Percentiles rank a stretch among this genome's conserved stretches.
These are phyloP conservation scores for Ichneumon xanthorius DNA, from an alignment of 2,888 invertebrate species.

Conservation along the genomic window DNA sequence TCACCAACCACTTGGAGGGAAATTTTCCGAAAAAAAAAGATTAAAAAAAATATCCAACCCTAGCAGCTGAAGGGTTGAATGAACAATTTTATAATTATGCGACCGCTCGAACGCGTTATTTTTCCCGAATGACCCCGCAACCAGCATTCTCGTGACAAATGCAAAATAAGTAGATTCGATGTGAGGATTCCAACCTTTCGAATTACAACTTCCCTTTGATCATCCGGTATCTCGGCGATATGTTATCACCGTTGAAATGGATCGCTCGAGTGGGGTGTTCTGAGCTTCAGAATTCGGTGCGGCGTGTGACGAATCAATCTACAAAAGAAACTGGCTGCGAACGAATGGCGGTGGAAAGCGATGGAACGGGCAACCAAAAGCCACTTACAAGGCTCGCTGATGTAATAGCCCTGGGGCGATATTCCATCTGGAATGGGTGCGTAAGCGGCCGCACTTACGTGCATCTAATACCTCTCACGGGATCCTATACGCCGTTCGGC, in stretches of 20 bases:
- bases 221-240: neutral
- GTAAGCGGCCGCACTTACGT: constrained; percentile 69
- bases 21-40: neutral
- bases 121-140: too few relatives aligned
- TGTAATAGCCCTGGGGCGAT: constrained; percentile 63
- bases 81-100: too few relatives aligned
- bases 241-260: neutral
- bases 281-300: constrained; percentile 7
- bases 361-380: constrained; percentile 54
- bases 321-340: constrained; percentile 5
- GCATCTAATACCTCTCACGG: constrained; percentile 67
- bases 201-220: constrained; percentile 2
- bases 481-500: constrained; percentile 38
- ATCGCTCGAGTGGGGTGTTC: neutral
- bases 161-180: neutral
- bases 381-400: constrained; percentile 68
- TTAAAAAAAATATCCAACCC: neutral
- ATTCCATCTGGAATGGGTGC: constrained; percentile 56
- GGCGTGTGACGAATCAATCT: constrained; percentile 12
- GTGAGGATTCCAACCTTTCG: neutral
- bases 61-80: too few relatives aligned
- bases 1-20: neutral
- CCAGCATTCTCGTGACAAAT: neutral
- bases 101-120: too few relatives aligned
- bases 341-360: neutral